A percentile compares a stretch with the other conserved stretches of the same genome.
These are phyloP conservation scores for Melolontha melolontha DNA, from an alignment of 2,888 invertebrate genomes.

Conservation along the genomic window DNA sequence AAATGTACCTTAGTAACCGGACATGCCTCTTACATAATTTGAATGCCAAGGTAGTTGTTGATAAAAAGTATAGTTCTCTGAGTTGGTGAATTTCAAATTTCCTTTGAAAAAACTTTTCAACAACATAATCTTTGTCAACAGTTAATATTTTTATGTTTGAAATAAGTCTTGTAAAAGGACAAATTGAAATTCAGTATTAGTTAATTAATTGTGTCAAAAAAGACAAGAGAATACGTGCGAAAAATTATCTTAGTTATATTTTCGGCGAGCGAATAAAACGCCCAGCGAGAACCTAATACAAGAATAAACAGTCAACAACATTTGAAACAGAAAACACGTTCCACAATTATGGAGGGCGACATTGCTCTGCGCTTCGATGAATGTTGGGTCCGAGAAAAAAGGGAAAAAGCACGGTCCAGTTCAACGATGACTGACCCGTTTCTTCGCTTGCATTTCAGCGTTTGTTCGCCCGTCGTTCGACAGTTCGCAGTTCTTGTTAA, in stretches of 20 bases:
- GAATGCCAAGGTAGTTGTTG: too few relatives aligned
- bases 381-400: slow-evolving; percentile 8
- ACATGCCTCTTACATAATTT: too few relatives aligned
- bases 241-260: neutral
- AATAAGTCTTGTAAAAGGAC: too few relatives aligned
- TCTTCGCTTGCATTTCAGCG: slow-evolving; percentile 20
- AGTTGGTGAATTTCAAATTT: too few relatives aligned
- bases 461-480: slow-evolving; percentile 28
- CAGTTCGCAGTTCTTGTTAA: slow-evolving; percentile 34
- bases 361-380: slow-evolving; percentile 16
- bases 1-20: too few relatives aligned
- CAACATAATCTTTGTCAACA: too few relatives aligned
- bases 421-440: slow-evolving; percentile 21
- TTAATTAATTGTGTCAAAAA: neutral
- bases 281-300: slow-evolving; percentile 10
- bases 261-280: slow-evolving; percentile 1
- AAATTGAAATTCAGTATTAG: neutral
- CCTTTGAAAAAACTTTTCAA: too few relatives aligned
- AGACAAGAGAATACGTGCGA: slow-evolving; percentile 5
- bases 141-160: too few relatives aligned
- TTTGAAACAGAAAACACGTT: slow-evolving; percentile 28
- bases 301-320: slow-evolving; percentile 18
- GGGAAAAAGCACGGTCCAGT: slow-evolving; percentile 22
- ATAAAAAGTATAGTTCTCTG: too few relatives aligned
- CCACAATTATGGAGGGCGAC: slow-evolving; percentile 29